These are phyloP conservation scores for Athalia circularis DNA, from an alignment of 2,888 invertebrate genomes.

Conservation along the genomic window DNA sequence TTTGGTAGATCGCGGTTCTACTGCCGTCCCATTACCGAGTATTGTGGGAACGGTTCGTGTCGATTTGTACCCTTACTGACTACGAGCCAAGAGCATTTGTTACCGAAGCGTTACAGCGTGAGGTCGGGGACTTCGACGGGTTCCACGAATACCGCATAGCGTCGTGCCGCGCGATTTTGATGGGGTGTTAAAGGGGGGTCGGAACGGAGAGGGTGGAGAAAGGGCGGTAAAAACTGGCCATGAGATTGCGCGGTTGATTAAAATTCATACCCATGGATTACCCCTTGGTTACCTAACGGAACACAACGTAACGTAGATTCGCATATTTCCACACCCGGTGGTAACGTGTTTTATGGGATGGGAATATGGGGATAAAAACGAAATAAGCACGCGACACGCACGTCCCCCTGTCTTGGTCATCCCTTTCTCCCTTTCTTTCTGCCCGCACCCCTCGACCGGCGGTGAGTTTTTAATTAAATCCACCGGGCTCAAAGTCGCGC, in stretches of 20 bases:
- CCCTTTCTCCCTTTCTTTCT: constrained; percentile 4
- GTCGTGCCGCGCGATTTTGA: background rate
- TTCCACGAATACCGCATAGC: background rate
- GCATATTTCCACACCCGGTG: constrained; percentile 31
- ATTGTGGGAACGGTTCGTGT: constrained; percentile 69
- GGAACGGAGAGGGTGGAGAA: background rate
- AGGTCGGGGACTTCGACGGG: background rate
- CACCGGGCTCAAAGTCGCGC: constrained; percentile 27
- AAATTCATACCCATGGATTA: constrained; percentile 28
- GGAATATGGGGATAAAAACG: constrained; percentile 25
- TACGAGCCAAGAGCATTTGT: constrained; percentile 24
- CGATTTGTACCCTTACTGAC: constrained; percentile 69
- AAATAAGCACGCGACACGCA: constrained; percentile 5
- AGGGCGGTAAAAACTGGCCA: background rate
- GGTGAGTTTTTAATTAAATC: constrained; percentile 36
- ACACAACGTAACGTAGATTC: constrained; percentile 13
- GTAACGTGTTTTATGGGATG: background rate
- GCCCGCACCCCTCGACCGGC: background rate
- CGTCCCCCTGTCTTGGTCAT: background rate
- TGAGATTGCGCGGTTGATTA: constrained; percentile 35
- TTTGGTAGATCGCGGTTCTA: constrained; percentile 26
- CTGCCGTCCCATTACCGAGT: constrained; percentile 69
- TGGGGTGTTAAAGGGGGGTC: background rate
- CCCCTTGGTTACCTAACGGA: background rate
- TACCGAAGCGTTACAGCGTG: constrained; percentile 24